phyloP scores from a whole-genome alignment of 2,113 vertebrate genomes.

The Emydocephalus ijimae region DNA sequence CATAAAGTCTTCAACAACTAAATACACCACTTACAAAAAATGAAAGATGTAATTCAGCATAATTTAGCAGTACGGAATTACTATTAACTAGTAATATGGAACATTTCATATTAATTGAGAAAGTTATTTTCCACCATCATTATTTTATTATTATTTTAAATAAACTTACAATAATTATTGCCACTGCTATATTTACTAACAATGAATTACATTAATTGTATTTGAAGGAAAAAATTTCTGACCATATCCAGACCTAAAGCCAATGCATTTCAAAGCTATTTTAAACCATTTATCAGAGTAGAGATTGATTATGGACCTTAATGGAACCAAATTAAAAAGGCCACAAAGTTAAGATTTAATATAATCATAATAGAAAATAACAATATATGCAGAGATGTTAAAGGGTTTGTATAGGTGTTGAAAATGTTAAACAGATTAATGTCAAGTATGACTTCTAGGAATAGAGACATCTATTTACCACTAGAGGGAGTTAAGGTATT shows the following conservation, averaged over 20 bases:
- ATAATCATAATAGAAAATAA: not conserved
- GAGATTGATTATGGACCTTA: not conserved
- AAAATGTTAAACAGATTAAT: not conserved
- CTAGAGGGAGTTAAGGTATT: slow-evolving; percentile 9
- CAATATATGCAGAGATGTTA: not conserved
- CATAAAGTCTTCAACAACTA: not conserved
- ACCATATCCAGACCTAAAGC: not conserved
- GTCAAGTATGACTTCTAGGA: not conserved
- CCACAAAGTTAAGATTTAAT: not conserved
- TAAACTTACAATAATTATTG: not conserved
- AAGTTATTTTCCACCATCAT: not conserved
- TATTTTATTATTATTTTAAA: not conserved
- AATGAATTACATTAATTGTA: not conserved
- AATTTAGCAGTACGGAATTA: not conserved
- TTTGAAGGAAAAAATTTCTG: not conserved
- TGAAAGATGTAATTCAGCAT: not conserved
- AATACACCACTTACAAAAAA: not conserved
- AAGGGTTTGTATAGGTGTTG: not conserved
- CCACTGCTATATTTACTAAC: not conserved
- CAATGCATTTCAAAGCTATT: slow-evolving; percentile 1
- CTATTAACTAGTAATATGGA: not conserved
- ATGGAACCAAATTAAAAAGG: not conserved
- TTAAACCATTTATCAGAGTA: not conserved
- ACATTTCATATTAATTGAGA: not conserved
- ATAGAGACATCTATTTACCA: not conserved